Evolutionary conservation across 2,888 invertebrate species (phyloP), one percentile per base, ranked within the genome.

Genomic region (Agrochola macilenta): DNA sequence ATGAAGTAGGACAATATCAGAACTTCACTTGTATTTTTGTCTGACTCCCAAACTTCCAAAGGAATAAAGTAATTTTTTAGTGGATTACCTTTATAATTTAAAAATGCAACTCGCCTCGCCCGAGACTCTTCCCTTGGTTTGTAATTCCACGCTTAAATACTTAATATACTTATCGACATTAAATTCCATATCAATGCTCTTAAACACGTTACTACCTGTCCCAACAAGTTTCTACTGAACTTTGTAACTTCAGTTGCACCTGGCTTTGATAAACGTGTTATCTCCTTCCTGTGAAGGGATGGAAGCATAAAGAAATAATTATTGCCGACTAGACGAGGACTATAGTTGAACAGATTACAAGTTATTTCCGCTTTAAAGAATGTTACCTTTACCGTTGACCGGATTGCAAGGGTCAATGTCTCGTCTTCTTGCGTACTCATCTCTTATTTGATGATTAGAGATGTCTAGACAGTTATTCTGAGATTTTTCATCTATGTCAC

Each of bases 241-340:
- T 64, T 78, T 61, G 69, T 58, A 58, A 35, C 57, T 71, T 64
- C 35, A 63, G 66, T 60, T 52, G 52, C 84, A 84, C 84, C 86
- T 83, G 83, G 86, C 73, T 86, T 61, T 83, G 86, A 84, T 79
- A 82, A 75, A 78, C 61, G 58, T 63, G 54, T 74, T 83, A 85
- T 85, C 83, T 72, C 35, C 58, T 71, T 82, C 82, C 78, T 78
- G 70, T 70, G 14, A 30, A 63, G 46, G 70, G 46, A 69, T 69
- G 49, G 23, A 23, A 54, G 58, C 35, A 35, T 58, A 63, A 70
- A 49, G n/a, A 73, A 49, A 63, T 65, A 5, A 58, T 57, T 65
- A 35, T 74, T 69, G 2, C 20, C 66, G 20, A 69, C 43, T 30
- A 30, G 30, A 61, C 20, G 30, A 30, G 30, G 30, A 30, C 30